A percentile compares a stretch with the other conserved stretches of the same genome.
phyloP scores from a whole-genome alignment of 30 jellyfish, hydroid and myxozoan genomes.

The Turritopsis dohrnii region DNA sequence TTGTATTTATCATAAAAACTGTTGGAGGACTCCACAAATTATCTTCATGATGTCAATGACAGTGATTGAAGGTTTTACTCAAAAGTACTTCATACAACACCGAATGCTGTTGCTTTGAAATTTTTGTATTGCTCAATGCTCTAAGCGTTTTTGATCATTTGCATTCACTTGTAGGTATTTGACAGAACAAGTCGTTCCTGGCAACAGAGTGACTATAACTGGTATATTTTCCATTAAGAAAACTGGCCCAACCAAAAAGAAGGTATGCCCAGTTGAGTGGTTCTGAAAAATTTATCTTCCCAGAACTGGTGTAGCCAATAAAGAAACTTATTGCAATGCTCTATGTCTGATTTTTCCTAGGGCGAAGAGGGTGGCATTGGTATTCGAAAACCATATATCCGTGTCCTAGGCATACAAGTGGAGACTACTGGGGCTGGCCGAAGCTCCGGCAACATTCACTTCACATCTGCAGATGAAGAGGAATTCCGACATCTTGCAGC shows the following conservation, averaged over 20 bases:
- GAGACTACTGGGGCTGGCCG: conserved; percentile 96
- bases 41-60: no score
- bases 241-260: conserved; percentile 29
- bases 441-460: conserved; percentile 66
- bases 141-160: not conserved
- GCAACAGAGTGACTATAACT: conserved; percentile 74
- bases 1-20: no score
- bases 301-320: not conserved
- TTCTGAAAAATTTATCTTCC: not conserved
- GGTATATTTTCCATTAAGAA: conserved; percentile 94
- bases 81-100: no score
- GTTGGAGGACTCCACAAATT: no score
- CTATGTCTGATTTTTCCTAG: not conserved
- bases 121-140: no score
- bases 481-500: conserved; percentile 76
- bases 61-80: no score
- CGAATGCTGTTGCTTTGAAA: no score
- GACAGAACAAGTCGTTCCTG: conserved; percentile 95
- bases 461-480: conserved; percentile 88
- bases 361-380: conserved; percentile 72
- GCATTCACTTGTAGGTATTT: conserved; percentile 40
- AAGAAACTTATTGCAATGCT: not conserved
- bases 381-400: conserved; percentile 90
- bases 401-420: conserved; percentile 93
- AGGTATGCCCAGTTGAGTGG: not conserved